A percentile compares a stretch with the other conserved stretches of the same genome.
Conservation (phyloP, 2,888 invertebrate genomes). For the Melipona bicolor region DNA sequence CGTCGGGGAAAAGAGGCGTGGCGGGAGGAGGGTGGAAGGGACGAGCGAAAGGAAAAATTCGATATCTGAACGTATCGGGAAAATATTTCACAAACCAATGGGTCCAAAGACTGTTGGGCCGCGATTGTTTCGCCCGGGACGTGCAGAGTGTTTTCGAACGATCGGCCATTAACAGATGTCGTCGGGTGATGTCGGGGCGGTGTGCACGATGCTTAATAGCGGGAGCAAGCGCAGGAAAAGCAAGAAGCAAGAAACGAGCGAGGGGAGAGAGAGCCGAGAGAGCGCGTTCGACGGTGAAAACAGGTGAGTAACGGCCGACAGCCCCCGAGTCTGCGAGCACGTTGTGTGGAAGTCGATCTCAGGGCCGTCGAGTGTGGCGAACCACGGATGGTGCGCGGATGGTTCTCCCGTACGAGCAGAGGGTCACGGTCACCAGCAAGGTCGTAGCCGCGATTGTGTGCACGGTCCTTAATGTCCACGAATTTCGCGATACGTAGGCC, state of each 20-base stretch:
- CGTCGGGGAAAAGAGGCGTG: too few species aligned
- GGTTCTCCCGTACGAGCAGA: constrained; percentile 61
- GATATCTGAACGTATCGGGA: not conserved
- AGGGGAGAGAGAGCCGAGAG: constrained; percentile 47
- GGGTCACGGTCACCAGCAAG: constrained; percentile 73
- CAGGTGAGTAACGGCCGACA: constrained; percentile 79
- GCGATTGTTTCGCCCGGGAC: not conserved
- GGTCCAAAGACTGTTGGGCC: too few species aligned
- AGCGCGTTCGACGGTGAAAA: constrained; percentile 76
- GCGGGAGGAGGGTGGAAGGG: too few species aligned
- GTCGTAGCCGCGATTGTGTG: constrained; percentile 68
- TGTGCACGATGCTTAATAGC: constrained; percentile 54
- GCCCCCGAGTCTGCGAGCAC: constrained; percentile 71
- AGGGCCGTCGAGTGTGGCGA: constrained; percentile 69
- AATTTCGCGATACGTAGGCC: constrained; percentile 46
- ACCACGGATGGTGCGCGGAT: constrained; percentile 48
- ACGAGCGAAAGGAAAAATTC: too few species aligned
- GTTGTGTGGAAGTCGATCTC: constrained; percentile 67
- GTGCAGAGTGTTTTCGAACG: constrained; percentile 1
- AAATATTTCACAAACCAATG: not conserved
- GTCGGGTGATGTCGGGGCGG: not conserved
- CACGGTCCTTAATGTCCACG: constrained; percentile 58
- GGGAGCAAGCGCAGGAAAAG: constrained; percentile 48
- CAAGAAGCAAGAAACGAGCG: constrained; percentile 61
- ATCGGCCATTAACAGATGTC: constrained; percentile 15